Evolutionary conservation across 2,113 vertebrate species (phyloP), one percentile per base, ranked within the genome.

Genomic region (Pardalotus punctatus): DNA sequence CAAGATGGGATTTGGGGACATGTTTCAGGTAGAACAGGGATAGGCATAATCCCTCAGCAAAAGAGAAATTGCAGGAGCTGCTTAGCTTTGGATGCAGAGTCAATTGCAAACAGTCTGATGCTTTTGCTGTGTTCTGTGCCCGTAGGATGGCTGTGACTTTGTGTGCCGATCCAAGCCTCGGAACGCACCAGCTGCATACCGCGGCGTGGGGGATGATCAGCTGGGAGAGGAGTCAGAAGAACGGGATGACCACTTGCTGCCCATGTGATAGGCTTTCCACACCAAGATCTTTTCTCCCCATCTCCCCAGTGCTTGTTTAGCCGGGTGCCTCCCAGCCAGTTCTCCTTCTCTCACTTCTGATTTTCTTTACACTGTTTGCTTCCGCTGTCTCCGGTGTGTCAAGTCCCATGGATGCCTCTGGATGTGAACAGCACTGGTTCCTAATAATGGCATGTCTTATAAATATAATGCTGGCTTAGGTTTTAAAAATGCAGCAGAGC

Each of bases 111-210:
- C 7, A 3, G 12, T 61, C 80, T 95, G 60, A 92, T 45, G 67
- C 24, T 4, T 2, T 13, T 86, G 61, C 57, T 12, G 38, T 81
- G 14, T 84, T 35, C 81, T 96, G 43, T 96, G 66, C 62, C 58
- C 51, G 9, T 93, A 99, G 99, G 99, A 99, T 38, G 99, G 99
- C 57, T 99, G 99, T 92, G 99, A 99, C 97, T 99, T 99, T 80
- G 98, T 99, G 57, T 99, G 99, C 90, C 98, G 99, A 11, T 99
- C 99, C 9, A 98, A 97, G 96, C 98, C 96, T 74, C 98, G 98
- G 18, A 98, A 97, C 2, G 97, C 97, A 0, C 98, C 98, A 16
- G 98, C 99, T 6, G 97, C 98, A 0, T 99, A 99, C 88, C 98
- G 99, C 14, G 99, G 99, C 8, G 98, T 98, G 53, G 96, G 98